phyloP scores from a whole-genome alignment of 2,113 vertebrate species.

The Aix galericulata region DNA sequence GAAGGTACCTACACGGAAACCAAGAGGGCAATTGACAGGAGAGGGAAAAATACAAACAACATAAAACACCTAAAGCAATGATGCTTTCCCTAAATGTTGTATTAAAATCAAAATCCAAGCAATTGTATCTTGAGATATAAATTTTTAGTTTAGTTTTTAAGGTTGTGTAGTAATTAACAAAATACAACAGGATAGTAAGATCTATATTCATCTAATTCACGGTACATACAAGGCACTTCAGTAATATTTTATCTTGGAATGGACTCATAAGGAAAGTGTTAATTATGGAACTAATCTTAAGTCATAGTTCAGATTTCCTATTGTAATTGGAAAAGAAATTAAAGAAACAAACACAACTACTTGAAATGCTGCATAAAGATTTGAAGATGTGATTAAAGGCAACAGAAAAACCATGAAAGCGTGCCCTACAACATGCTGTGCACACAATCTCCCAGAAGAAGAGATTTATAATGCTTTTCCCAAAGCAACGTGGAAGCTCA shows the following conservation, averaged over 20 bases:
- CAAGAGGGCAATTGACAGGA: not conserved
- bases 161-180: not conserved
- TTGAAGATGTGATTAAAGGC: not conserved
- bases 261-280: not conserved
- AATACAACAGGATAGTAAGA: not conserved
- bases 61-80: not conserved
- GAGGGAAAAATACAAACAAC: not conserved
- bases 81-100: not conserved
- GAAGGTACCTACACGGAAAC: conserved; percentile 87
- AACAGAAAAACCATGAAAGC: not conserved
- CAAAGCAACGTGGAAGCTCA: not conserved
- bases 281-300: not conserved
- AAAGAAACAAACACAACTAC: not conserved
- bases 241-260: not conserved
- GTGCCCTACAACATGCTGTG: not conserved
- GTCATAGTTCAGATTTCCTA: not conserved
- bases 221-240: not conserved
- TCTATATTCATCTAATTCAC: not conserved
- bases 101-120: not conserved
- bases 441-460: not conserved
- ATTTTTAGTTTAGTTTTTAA: not conserved
- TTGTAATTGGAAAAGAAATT: not conserved
- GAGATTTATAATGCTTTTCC: not conserved
- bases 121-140: not conserved
- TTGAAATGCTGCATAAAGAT: not conserved